Evolutionary conservation across 2,113 vertebrate genomes (phyloP).

Genomic region (Protomyctophum bolini): DNA sequence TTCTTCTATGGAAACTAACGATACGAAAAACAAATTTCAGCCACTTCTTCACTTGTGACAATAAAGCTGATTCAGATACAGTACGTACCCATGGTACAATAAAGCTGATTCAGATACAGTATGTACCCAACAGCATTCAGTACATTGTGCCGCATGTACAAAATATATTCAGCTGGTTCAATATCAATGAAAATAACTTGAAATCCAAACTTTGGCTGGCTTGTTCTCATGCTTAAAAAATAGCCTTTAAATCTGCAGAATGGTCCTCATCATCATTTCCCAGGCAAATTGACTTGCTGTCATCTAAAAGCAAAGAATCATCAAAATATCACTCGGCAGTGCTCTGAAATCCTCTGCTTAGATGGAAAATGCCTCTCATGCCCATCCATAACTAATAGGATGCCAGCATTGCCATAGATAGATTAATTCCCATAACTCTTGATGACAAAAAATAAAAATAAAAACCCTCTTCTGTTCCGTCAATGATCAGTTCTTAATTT

Average conservation of each 20-base stretch:
- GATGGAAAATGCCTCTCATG: neutral
- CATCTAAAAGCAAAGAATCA: neutral
- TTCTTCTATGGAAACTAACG: too few relatives aligned
- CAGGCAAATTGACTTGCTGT: neutral
- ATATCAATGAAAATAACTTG: too few relatives aligned
- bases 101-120: too few relatives aligned
- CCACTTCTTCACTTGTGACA: too few relatives aligned
- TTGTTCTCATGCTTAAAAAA: neutral
- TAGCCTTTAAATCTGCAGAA: neutral
- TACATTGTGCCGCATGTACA: too few relatives aligned
- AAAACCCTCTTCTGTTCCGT: neutral
- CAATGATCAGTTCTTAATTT: neutral
- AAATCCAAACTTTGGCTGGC: too few relatives aligned
- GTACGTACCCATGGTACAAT: too few relatives aligned
- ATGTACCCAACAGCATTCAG: too few relatives aligned
- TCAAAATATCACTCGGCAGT: neutral
- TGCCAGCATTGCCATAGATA: neutral
- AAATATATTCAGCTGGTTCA: too few relatives aligned
- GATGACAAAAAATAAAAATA: neutral
- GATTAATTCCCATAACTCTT: neutral
- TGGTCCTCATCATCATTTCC: neutral
- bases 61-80: too few relatives aligned
- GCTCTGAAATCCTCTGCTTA: neutral
- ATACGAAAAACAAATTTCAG: too few relatives aligned
- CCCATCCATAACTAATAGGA: slow-evolving; percentile 2